Conservation (phyloP, 1,140 invertebrate genomes). For the Schlechtendalia chinensis region DNA sequence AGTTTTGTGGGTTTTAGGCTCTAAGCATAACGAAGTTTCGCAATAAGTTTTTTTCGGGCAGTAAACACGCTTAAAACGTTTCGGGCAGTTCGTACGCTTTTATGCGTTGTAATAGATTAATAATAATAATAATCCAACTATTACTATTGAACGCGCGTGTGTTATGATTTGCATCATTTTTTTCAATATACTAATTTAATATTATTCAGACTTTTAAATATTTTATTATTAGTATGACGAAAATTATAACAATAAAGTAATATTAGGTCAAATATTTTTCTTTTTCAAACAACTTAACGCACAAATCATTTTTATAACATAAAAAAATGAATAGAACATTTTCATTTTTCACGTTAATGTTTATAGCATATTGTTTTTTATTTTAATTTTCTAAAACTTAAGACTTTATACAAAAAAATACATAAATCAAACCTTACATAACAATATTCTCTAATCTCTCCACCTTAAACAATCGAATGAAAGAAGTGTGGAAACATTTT, state of each 20-base stretch:
- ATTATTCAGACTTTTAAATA: too few species aligned
- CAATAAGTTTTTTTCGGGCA: too few species aligned
- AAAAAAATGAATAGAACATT: neutral
- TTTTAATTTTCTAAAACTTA: constrained; percentile 12
- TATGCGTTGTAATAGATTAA: too few species aligned
- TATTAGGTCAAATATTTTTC: neutral
- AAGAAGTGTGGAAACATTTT: neutral
- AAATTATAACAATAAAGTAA: neutral
- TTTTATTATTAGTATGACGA: neutral
- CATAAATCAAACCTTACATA: constrained; percentile 3
- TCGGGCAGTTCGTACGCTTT: too few species aligned
- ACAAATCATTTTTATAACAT: neutral
- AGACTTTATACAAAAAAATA: neutral
- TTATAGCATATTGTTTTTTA: constrained; percentile 18
- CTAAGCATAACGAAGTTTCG: too few species aligned
- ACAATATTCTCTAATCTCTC: neutral
- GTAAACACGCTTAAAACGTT: too few species aligned
- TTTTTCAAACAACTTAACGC: neutral
- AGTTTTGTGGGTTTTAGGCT: too few species aligned
- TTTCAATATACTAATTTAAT: too few species aligned
- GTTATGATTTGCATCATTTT: too few species aligned
- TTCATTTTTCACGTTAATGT: neutral
- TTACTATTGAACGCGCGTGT: too few species aligned
- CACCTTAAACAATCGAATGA: constrained; percentile 8
- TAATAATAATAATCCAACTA: too few species aligned